Base-by-base conservation (phyloP, 2,888 invertebrate genomes). In the Agrenia bidenticulata region DNA sequence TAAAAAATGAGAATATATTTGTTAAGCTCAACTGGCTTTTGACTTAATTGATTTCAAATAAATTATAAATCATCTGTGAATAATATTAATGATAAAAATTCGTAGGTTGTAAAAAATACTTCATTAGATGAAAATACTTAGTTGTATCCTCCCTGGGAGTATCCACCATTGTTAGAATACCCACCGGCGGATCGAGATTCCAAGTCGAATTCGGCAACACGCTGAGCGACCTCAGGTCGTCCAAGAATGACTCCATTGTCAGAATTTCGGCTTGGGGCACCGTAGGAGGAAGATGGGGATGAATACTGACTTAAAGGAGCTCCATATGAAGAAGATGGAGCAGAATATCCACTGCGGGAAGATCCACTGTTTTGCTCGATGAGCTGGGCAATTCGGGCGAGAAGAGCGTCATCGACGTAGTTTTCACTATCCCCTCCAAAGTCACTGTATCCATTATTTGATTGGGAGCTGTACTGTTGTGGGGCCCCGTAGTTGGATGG, bases 361-460 rank as follows among this genome's bases (percentile, higher is more conserved):
- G 21, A 23, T 45, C 57, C 54, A 15, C 63, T 66, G 55, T 32
- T 55, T 42, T 67, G 55, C 2, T 53, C 53, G 17, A 59, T 23
- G 39, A 70, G 62, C 42, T 67, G 64, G 21, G 70, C 70, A 41
- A 65, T 65, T 23, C 70, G 49, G 7, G 70, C 70, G 26, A 70
- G 56, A n/a, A 70, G 59, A 2, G 63, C 57, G 57, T 57, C 57
- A 19, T 57, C 57, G 9, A 57, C 57, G 32, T 57, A 57, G 41
- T 13, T 5, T 13, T n/a, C 23, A 7, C 57, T 37, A 41, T 57
- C 57, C 15, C 37, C 42, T 2, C 32, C 41, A 41, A 26, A 57
- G 21, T n/a, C 39, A n/a, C 32, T 21, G 41, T 39, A 39, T 41
- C 21, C 39, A 2, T 32, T 7, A 41, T 19, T 13, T 7, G n/a